These are phyloP conservation scores for Oryzias melastigma DNA, from an alignment of 2,113 vertebrate species.

Conservation along the genomic window DNA sequence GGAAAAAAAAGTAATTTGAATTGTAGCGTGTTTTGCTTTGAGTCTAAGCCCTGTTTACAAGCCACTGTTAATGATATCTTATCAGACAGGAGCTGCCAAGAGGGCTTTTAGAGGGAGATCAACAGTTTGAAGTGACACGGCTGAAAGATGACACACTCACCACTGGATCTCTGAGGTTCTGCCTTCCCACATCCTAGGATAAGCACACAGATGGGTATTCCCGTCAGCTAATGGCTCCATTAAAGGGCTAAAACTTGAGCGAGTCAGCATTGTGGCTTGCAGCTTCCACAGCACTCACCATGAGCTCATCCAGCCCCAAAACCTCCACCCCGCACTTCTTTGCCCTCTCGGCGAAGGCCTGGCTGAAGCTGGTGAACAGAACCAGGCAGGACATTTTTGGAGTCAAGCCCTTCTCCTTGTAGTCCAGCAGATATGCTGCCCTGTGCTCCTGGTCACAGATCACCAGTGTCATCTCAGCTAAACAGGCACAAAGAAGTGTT, in stretches of 20 bases:
- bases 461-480: constrained; percentile 79
- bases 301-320: constrained; percentile 71
- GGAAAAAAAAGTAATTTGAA: constrained; percentile 47
- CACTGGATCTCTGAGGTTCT: constrained; percentile 76
- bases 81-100: constrained; percentile 46
- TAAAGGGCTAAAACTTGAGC: constrained; percentile 29
- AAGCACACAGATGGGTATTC: constrained; percentile 32
- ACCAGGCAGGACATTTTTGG: constrained; percentile 75
- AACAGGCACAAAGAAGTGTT: not conserved
- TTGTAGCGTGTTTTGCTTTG: constrained; percentile 39
- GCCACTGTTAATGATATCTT: constrained; percentile 63
- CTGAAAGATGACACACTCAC: constrained; percentile 66
- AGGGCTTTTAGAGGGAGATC: constrained; percentile 51
- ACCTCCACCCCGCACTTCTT: constrained; percentile 75
- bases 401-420: constrained; percentile 74
- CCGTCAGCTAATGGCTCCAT: constrained; percentile 17
- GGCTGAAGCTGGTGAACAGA: constrained; percentile 71
- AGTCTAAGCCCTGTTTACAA: constrained; percentile 45
- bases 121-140: constrained; percentile 39
- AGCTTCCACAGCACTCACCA: constrained; percentile 64
- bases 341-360: constrained; percentile 67
- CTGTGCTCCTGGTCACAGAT: constrained; percentile 80
- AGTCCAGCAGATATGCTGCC: constrained; percentile 66
- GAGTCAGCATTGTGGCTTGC: constrained; percentile 10
- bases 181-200: constrained; percentile 73